These are phyloP conservation scores for Parazoanthus swiftii DNA, from an alignment of 92 coral and sea anemone species.

Conservation along the genomic window DNA sequence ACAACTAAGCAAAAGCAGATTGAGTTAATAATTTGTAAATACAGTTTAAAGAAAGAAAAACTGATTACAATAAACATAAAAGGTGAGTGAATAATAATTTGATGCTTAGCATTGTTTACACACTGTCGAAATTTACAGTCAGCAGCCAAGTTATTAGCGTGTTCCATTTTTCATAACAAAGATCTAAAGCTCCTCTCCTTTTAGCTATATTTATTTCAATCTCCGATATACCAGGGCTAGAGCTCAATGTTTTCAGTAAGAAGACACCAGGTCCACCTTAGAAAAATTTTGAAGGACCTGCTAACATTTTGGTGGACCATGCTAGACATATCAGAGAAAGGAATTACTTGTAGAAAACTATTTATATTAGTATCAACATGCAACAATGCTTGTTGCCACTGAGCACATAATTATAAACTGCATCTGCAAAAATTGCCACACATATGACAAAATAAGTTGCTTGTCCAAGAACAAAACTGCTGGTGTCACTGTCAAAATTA, in stretches of 20 bases:
- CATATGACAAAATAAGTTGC: constrained; percentile 7
- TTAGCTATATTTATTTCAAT: too few relatives aligned
- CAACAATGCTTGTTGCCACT: background rate
- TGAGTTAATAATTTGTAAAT: too few relatives aligned
- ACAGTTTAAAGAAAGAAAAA: too few relatives aligned
- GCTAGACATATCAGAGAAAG: constrained; percentile 23
- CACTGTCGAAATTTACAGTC: too few relatives aligned
- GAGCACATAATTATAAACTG: constrained; percentile 19
- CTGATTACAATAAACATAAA: too few relatives aligned
- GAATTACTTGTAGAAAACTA: background rate
- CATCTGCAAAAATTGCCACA: constrained; percentile 28
- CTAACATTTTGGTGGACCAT: constrained; percentile 43
- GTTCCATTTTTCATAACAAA: too few relatives aligned
- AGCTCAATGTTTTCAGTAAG: background rate
- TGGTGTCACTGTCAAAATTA: constrained; percentile 19
- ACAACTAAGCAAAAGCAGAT: too few relatives aligned
- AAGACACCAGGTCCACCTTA: constrained; percentile 41
- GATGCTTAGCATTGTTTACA: too few relatives aligned
- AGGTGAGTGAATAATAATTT: too few relatives aligned
- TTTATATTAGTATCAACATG: background rate
- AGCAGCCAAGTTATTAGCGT: too few relatives aligned
- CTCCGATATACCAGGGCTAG: too few relatives aligned
- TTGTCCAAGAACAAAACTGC: constrained; percentile 14
- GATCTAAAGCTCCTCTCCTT: too few relatives aligned
- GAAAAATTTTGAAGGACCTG: constrained; percentile 41